phyloP scores from a whole-genome alignment of 2,113 vertebrate species.

The Orcinus orca region DNA sequence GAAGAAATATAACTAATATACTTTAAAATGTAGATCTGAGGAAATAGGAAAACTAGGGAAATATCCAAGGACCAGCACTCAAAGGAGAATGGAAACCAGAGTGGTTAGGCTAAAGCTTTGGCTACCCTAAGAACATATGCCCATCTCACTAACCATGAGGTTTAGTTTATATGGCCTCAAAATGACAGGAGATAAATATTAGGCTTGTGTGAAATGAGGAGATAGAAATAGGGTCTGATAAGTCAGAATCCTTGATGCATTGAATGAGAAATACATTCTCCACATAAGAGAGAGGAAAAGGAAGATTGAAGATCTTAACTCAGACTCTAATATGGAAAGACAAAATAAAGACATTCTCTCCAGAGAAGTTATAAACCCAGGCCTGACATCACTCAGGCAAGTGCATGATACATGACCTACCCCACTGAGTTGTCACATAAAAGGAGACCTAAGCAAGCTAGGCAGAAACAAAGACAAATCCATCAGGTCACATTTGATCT shows the following conservation, averaged over 20 bases:
- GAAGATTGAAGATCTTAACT: background rate
- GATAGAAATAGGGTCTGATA: background rate
- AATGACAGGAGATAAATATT: background rate
- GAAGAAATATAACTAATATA: background rate
- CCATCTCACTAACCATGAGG: background rate
- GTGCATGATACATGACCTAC: background rate
- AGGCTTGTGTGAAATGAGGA: background rate
- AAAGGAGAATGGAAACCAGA: background rate
- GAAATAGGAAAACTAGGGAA: background rate
- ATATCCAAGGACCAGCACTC: background rate
- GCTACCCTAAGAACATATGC: rapidly evolving
- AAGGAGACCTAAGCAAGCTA: background rate
- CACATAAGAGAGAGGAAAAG: background rate
- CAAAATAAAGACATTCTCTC: background rate
- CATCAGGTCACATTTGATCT: background rate
- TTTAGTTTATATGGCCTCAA: background rate
- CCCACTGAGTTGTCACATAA: background rate
- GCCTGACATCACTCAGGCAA: background rate
- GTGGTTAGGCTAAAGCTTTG: background rate
- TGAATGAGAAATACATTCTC: background rate
- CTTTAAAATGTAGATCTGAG: background rate
- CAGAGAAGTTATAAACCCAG: background rate
- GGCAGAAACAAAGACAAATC: background rate
- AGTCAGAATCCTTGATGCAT: background rate
- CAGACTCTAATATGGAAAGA: background rate